Conservation (phyloP, 2,113 vertebrate genomes). For the Pristiophorus japonicus region DNA sequence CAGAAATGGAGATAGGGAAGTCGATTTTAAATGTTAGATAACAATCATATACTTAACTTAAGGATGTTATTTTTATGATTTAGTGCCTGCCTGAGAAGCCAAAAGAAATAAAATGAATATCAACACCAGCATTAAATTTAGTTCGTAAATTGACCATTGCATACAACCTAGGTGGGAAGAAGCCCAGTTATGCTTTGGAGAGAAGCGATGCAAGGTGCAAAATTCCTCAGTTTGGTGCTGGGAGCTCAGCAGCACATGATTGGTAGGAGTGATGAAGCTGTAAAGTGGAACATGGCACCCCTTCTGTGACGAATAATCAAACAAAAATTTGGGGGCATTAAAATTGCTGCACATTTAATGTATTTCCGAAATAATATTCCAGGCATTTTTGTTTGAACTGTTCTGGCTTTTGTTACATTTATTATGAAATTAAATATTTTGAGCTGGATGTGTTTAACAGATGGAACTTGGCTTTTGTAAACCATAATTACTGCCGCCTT, state of each 20-base stretch:
- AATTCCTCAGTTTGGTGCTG: neutral
- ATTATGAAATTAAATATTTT: constrained; percentile 1
- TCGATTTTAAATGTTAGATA: neutral
- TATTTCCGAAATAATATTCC: neutral
- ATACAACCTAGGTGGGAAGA: no score
- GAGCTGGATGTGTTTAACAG: neutral
- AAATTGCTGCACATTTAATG: neutral
- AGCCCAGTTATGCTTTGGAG: no score
- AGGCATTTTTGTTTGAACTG: neutral
- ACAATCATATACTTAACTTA: neutral
- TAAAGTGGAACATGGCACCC: neutral
- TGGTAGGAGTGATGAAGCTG: neutral
- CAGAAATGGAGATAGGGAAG: neutral
- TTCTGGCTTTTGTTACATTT: neutral
- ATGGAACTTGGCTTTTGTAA: neutral
- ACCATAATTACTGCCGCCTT: neutral
- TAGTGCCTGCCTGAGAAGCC: neutral
- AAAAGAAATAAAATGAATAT: neutral
- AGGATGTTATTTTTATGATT: neutral
- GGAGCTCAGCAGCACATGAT: neutral
- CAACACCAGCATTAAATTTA: neutral
- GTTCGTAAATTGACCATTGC: no score
- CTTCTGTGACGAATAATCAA: neutral
- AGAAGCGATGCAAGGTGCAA: neutral
- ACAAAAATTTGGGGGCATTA: neutral